Conservation (phyloP, 2,113 vertebrate species). For the Cercopithecus mona region DNA sequence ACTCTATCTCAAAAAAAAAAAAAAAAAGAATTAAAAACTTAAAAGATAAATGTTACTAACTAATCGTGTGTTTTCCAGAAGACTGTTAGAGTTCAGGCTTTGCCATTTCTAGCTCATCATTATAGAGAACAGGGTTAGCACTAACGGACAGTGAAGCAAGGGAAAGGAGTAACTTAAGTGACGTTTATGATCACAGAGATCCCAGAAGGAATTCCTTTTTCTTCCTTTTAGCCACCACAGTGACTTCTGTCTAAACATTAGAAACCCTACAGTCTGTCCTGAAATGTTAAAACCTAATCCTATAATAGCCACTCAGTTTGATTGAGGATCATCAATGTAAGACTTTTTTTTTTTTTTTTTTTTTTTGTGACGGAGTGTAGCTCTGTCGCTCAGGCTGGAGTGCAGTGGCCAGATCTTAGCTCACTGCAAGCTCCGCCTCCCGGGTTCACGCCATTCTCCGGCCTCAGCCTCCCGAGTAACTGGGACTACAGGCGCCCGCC, state of each 20-base stretch:
- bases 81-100: not conserved
- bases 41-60: constrained; percentile 15
- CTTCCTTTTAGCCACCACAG: not conserved
- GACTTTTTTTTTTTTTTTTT: not conserved
- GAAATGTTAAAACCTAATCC: constrained; percentile 31
- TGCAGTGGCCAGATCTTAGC: no score
- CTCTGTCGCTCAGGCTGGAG: no score
- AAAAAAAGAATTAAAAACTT: no score
- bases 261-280: not conserved
- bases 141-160: not conserved
- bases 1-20: no score
- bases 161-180: not conserved
- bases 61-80: constrained; percentile 49
- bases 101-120: constrained; percentile 29
- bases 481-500: no score
- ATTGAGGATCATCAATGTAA: not conserved
- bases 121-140: not conserved
- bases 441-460: no score
- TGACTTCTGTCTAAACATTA: constrained; percentile 24
- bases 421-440: no score
- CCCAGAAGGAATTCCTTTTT: constrained; percentile 2
- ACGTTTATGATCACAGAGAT: constrained; percentile 7
- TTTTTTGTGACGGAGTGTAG: no score
- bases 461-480: no score
- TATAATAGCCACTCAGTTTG: not conserved